Conservation (phyloP, 2,888 invertebrate species). For the Ectemnius lituratus region DNA sequence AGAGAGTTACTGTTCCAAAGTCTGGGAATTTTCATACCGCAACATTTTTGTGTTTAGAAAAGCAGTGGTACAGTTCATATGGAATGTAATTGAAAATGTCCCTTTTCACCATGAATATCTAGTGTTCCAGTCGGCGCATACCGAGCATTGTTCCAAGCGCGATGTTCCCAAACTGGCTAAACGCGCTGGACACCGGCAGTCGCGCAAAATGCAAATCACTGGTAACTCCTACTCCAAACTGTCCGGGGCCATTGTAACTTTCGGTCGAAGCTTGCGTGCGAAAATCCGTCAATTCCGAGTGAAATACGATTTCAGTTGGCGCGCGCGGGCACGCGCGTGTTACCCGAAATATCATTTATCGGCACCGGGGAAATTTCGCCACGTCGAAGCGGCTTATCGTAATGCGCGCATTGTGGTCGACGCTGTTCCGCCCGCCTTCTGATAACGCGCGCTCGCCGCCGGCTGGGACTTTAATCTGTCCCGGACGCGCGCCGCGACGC, state of each 20-base stretch:
- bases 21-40: too few species aligned
- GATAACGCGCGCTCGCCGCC: slow-evolving; percentile 18
- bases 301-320: slow-evolving; percentile 15
- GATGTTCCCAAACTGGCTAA: too few species aligned
- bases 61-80: too few species aligned
- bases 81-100: too few species aligned
- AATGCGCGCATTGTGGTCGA: slow-evolving; percentile 27
- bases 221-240: background rate
- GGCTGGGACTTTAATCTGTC: slow-evolving; percentile 21
- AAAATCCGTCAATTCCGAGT: slow-evolving; percentile 1
- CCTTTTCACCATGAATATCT: too few species aligned
- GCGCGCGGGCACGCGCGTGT: background rate
- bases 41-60: too few species aligned
- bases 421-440: slow-evolving; percentile 18
- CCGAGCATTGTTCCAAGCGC: too few species aligned
- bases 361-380: slow-evolving; percentile 27
- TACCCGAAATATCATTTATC: slow-evolving; percentile 35
- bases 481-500: slow-evolving; percentile 6
- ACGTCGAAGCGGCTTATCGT: slow-evolving; percentile 36
- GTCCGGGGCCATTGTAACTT: slow-evolving; percentile 6
- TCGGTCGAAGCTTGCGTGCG: background rate
- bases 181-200: too few species aligned
- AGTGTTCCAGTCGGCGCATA: too few species aligned
- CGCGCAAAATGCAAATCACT: too few species aligned
- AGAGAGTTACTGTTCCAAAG: too few species aligned